Conservation (phyloP, 2,113 vertebrate species). For the Motacilla tschutschensis region DNA sequence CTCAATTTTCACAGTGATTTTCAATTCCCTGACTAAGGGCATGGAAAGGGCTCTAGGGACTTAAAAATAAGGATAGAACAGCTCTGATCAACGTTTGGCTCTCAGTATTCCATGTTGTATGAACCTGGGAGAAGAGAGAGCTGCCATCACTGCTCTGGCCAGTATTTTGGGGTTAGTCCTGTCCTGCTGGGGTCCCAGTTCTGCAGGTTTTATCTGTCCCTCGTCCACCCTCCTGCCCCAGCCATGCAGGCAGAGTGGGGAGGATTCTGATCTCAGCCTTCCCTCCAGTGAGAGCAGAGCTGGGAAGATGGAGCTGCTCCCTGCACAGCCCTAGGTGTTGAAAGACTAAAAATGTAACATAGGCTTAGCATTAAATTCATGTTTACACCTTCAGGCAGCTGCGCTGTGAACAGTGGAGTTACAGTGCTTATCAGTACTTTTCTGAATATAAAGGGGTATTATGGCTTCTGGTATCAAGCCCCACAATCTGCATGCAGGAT, state of each 20-base stretch:
- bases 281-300: not conserved
- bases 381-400: not conserved
- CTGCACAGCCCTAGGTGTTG: not conserved
- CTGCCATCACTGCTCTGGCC: not conserved
- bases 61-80: not conserved
- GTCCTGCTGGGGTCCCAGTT: not conserved
- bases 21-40: not conserved
- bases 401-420: not conserved
- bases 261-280: not conserved
- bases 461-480: not conserved
- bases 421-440: not conserved
- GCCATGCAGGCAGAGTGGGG: not conserved
- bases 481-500: not conserved
- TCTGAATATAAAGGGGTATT: not conserved
- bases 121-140: not conserved
- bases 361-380: not conserved
- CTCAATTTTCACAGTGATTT: not conserved
- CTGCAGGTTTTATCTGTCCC: not conserved
- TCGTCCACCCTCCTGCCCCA: rapidly evolving
- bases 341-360: not conserved
- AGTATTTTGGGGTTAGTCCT: not conserved
- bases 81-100: not conserved
- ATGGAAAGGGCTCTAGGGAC: not conserved
- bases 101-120: rapidly evolving
- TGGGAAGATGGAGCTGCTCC: not conserved